Conservation (phyloP, 2,888 invertebrate species). For the Eumacrocentrus americanus region DNA sequence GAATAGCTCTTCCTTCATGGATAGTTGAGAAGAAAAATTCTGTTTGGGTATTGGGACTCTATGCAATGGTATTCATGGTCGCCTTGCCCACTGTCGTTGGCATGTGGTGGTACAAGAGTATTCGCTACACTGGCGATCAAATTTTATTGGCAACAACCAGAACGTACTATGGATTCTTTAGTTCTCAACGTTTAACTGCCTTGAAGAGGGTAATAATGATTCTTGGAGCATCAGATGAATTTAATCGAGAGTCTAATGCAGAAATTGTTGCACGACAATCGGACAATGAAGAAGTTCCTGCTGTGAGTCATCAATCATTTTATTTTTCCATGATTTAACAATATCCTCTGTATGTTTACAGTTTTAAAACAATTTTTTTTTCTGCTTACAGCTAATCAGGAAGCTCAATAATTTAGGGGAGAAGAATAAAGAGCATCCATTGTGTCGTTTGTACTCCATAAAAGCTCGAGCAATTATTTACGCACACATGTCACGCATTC, state of each 20-base stretch:
- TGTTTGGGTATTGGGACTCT: conserved; percentile 94
- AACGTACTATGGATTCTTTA: conserved; percentile 94
- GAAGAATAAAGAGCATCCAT: conserved; percentile 94
- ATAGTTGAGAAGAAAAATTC: conserved; percentile 99
- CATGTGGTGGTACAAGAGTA: conserved; percentile 99
- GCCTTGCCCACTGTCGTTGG: conserved; percentile 91
- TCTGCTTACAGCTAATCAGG: conserved; percentile 76
- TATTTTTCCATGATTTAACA: conserved; percentile 2
- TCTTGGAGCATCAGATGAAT: conserved; percentile 94
- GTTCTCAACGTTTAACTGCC: conserved; percentile 95
- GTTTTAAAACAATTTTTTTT: conserved; percentile 1
- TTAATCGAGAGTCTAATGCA: conserved; percentile 91
- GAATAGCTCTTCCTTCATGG: conserved; percentile 99
- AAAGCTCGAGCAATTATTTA: conserved; percentile 94
- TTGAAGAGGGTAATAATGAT: conserved; percentile 96
- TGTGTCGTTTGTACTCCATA: conserved; percentile 91
- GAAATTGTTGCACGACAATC: conserved; percentile 91
- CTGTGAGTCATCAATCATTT: conserved; percentile 65
- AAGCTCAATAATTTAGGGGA: conserved; percentile 91
- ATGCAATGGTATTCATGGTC: conserved; percentile 97
- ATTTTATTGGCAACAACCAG: conserved; percentile 94
- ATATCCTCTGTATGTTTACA: neutral
- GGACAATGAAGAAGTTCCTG: conserved; percentile 94
- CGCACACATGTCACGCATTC: conserved; percentile 89
- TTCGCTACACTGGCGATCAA: conserved; percentile 96